These are phyloP conservation scores for Coptodon rendalli DNA, from an alignment of 2,113 vertebrate genomes.

Conservation along the genomic window DNA sequence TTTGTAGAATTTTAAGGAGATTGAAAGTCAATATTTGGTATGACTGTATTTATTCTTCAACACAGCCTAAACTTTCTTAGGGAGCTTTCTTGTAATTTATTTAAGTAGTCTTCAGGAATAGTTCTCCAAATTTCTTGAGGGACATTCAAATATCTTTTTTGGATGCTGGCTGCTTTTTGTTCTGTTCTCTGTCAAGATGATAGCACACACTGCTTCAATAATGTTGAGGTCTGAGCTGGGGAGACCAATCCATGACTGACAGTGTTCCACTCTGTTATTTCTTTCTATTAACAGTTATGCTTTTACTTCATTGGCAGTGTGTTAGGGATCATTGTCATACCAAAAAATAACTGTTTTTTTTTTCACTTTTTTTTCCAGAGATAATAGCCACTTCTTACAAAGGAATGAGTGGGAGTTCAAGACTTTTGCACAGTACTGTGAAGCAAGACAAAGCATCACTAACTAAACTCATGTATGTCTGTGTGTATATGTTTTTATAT, in stretches of 20 bases:
- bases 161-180: neutral
- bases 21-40: rapidly evolving
- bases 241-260: neutral
- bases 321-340: neutral
- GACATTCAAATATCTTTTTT: neutral
- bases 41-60: neutral
- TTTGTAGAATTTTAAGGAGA: neutral
- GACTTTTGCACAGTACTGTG: neutral
- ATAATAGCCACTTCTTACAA: neutral
- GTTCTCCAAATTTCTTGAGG: neutral
- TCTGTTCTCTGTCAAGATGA: neutral
- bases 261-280: neutral
- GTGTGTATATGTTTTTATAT: neutral
- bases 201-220: neutral
- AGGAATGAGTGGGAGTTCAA: neutral
- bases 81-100: neutral
- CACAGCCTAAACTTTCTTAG: neutral
- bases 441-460: neutral
- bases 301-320: neutral
- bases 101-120: neutral
- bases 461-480: neutral
- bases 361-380: too few species aligned
- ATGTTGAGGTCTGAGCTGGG: rapidly evolving
- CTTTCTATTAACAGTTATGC: rapidly evolving
- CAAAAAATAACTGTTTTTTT: too few species aligned